Evolutionary conservation across 2,113 vertebrate genomes (phyloP), one percentile per base, ranked within the genome.

Genomic region (Pontoporia blainvillei): DNA sequence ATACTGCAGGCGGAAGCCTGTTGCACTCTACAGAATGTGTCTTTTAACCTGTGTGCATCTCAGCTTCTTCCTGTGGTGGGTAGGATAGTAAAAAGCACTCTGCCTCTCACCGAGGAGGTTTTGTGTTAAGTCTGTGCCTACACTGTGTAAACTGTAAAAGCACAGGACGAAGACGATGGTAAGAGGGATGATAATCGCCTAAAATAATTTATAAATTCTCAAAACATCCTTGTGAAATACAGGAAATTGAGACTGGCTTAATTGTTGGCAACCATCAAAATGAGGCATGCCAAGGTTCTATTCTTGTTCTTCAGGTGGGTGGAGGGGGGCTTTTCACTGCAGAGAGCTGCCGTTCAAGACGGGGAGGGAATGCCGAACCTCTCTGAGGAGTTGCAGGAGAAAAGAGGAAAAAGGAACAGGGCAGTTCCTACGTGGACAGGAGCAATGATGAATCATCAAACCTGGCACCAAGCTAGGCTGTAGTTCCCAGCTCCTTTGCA

Each of bases 261-360:
- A 89, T 69, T 76, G 73, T 75, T 96, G 78, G 96, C 90, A 97
- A 84, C 69, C 52, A 39, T 86, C 75, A 92, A 96, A 93, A 83
- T 12, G 8, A 23, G 44, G 73, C 44, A 18, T 57, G 79, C 46
- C 79, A 84, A 73, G 67, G 78, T 93, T 86, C 93, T 97, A 97
- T 93, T 96, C 92, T 81, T 96, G 84, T 25, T 93, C 94, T 84
- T 64, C 78, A 71, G 62, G 94, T 97, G 83, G 96, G 93, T 92
- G 95, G 86, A 97, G 67, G 39, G 82, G 76, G 83, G 20, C 13
- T 92, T 93, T 96, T 54, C 91, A 78, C 14, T n/a, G 73, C 83
- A 71, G 73, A 75, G 39, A 95, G 86, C 18, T 87, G 96, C 85
- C 78, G 94, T 72, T 73, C 14, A 89, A 54, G 78, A 39, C 1